A percentile compares a stretch with the other conserved stretches of the same genome.
Conservation (phyloP, 2,888 invertebrate species). For the Dolichomitus sp. region DNA sequence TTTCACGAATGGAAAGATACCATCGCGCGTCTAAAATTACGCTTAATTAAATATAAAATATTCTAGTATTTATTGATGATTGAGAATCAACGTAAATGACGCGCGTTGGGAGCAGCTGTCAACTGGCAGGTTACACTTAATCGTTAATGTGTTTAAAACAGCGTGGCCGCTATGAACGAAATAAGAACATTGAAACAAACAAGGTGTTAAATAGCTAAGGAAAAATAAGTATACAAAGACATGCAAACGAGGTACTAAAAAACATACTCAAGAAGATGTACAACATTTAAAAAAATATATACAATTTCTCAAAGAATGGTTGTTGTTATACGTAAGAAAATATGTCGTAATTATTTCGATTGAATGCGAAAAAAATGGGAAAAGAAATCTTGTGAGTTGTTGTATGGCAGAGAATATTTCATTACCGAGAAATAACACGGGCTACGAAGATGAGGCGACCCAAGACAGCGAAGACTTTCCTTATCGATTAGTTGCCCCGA, state of each 20-base stretch:
- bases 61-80: not conserved
- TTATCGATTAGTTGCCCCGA: not conserved
- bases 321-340: not conserved
- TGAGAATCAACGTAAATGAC: not conserved
- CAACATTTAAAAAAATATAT: not conserved
- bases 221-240: not conserved
- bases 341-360: not conserved
- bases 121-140: not conserved
- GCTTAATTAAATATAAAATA: not conserved
- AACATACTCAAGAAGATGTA: not conserved
- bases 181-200: not conserved
- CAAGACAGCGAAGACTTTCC: not conserved
- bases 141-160: not conserved
- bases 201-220: not conserved
- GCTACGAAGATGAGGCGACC: slow-evolving; percentile 2
- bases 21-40: not conserved
- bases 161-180: not conserved
- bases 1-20: not conserved
- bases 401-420: not conserved
- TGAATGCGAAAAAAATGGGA: not conserved
- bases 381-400: not conserved
- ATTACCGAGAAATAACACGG: not conserved
- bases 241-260: not conserved
- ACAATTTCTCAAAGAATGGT: not conserved
- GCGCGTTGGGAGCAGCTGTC: not conserved